Evolutionary conservation across 2,113 vertebrate genomes (phyloP).

Genomic region (Philantomba maxwellii): DNA sequence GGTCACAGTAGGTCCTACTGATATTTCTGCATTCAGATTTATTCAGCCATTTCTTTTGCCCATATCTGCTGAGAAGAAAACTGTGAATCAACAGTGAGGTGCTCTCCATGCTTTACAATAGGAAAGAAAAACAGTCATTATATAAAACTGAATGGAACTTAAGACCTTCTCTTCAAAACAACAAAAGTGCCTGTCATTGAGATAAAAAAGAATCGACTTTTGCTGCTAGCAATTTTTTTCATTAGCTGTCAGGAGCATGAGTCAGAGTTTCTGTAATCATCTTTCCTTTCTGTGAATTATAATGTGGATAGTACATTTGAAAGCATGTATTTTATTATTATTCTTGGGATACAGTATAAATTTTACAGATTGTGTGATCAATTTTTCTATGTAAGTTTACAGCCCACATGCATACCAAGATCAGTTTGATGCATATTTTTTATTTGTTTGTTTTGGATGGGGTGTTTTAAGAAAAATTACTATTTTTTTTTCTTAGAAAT

Average conservation of each 20-base stretch:
- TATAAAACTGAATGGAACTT: conserved; percentile 41
- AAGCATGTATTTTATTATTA: conserved; percentile 2
- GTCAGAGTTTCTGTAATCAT: conserved; percentile 63
- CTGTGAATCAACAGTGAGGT: conserved; percentile 21
- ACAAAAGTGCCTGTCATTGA: conserved; percentile 50
- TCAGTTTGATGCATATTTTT: not conserved
- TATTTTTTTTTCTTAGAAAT: not conserved
- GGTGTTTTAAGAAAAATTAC: conserved; percentile 15
- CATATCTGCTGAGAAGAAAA: conserved; percentile 82
- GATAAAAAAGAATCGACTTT: conserved; percentile 38
- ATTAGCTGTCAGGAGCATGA: conserved; percentile 62
- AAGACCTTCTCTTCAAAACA: conserved; percentile 40
- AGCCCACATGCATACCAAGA: not conserved
- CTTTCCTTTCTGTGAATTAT: conserved; percentile 54
- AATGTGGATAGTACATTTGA: conserved; percentile 17
- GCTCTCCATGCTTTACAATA: not conserved
- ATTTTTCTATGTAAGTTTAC: not conserved
- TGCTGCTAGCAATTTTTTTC: conserved; percentile 53
- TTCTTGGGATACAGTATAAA: conserved; percentile 6
- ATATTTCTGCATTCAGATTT: conserved; percentile 81
- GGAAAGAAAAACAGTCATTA: conserved; percentile 22
- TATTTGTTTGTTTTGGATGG: not conserved
- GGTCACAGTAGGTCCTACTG: conserved; percentile 84
- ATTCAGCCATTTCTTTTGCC: conserved; percentile 84
- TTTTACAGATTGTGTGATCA: not conserved